Base-by-base conservation (phyloP, 2,888 invertebrate species). In the Emmelina monodactyla region DNA sequence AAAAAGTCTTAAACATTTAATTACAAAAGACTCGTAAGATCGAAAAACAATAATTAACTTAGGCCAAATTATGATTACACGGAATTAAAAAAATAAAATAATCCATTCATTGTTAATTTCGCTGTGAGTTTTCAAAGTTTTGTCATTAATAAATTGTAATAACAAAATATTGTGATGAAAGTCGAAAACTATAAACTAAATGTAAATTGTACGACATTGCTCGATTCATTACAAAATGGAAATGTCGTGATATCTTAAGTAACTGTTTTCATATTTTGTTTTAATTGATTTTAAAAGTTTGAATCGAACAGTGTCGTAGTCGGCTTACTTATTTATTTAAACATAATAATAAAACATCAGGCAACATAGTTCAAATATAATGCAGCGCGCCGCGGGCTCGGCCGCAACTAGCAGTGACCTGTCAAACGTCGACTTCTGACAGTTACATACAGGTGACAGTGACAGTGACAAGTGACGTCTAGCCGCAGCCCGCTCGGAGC, bases 1-100 rank as follows among this genome's bases (percentile, higher is more conserved):
- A 68, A 72, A 76, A 70, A 63, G 66, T 14, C 75, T 70, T 78
- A 76, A 72, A 67, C 66, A 61, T 70, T 68, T 73, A 79, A 78
- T 66, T 73, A 73, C 67, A 63, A 63, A 68, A 68, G 64, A 68
- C 61, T 63, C 58, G 58, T 58, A 61, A n/a, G 62, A 61, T 62
- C 55, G 51, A 48, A 59, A 69, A 70, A 71, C 64, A 53, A 62
- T 62, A 52, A 47, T 46, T 65, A 72, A 73, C 69, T 67, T 75
- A 78, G 75, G 75, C 75, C 73, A 66, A 73, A 70, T 11, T 29
- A 29, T 5, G 12, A 29, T 29, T 29, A 29, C 12, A 3, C 12
- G 12, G 4, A 29, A 61, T 56, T 53, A 45, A 51, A 53, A 62
- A 58, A 53, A 55, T 54, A 51, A 58, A 51, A 55, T 49, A 50